Evolutionary conservation across 2,888 invertebrate species (phyloP).

Genomic region (Phengaris alcon): DNA sequence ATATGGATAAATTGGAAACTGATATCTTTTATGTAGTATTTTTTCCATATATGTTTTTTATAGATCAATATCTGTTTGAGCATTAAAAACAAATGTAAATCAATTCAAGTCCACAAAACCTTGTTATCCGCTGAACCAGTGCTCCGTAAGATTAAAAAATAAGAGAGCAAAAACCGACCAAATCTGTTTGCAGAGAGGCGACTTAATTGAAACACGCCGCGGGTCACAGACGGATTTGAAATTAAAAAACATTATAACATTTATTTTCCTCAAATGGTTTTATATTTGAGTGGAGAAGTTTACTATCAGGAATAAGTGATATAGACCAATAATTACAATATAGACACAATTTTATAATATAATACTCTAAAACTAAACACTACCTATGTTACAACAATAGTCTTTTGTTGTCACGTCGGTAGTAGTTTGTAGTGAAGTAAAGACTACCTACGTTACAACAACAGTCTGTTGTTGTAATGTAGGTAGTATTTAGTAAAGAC

Average conservation of each 20-base stretch:
- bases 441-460: no score
- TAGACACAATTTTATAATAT: no score
- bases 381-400: no score
- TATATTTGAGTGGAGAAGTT: background rate
- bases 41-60: background rate
- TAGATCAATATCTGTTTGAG: background rate
- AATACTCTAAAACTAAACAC: no score
- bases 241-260: slow-evolving; percentile 39
- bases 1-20: no score
- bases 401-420: no score
- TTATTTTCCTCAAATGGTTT: slow-evolving; percentile 13
- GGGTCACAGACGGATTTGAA: slow-evolving; percentile 61
- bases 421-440: no score
- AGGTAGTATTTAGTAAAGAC: no score
- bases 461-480: no score
- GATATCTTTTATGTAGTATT: no score
- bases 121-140: slow-evolving; percentile 38
- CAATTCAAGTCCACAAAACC: slow-evolving; percentile 32
- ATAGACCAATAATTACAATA: no score
- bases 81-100: background rate
- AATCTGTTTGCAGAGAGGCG: slow-evolving; percentile 45
- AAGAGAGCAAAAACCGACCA: slow-evolving; percentile 46
- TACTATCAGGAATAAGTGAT: no score
- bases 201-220: slow-evolving; percentile 56
- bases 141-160: slow-evolving; percentile 56